These are phyloP conservation scores for Dipus sagitta DNA, from an alignment of 2,797 vertebrate species.

Conservation along the genomic window DNA sequence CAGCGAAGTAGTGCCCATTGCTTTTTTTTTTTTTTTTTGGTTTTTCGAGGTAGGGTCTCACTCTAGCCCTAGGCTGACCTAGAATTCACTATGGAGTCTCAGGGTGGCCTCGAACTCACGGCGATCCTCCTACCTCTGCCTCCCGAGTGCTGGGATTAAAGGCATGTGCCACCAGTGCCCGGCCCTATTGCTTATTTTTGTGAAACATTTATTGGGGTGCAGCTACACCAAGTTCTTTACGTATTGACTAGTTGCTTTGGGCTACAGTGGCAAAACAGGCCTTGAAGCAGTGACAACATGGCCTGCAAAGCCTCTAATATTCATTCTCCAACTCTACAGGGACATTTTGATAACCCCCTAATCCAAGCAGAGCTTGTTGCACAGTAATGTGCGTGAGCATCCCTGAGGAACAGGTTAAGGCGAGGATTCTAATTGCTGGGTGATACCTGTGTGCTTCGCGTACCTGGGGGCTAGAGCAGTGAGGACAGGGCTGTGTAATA, in stretches of 20 bases:
- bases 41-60: too few species aligned
- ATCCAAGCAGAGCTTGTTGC: background rate
- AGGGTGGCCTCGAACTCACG: too few species aligned
- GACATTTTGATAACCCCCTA: background rate
- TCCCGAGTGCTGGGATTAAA: too few species aligned
- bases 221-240: background rate
- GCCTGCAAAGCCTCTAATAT: background rate
- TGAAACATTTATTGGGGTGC: background rate
- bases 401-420: background rate
- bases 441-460: rapidly evolving
- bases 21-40: background rate
- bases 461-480: background rate
- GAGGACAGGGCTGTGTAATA: rapidly evolving
- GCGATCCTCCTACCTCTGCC: too few species aligned
- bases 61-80: too few species aligned
- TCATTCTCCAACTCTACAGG: background rate
- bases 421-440: background rate
- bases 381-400: background rate
- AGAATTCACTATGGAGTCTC: too few species aligned
- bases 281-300: background rate
- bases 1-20: background rate
- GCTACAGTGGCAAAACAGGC: background rate
- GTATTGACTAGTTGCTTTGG: background rate
- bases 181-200: background rate
- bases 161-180: too few species aligned